phyloP scores from a whole-genome alignment of 2,888 invertebrate genomes.

The Lithophane socia region DNA sequence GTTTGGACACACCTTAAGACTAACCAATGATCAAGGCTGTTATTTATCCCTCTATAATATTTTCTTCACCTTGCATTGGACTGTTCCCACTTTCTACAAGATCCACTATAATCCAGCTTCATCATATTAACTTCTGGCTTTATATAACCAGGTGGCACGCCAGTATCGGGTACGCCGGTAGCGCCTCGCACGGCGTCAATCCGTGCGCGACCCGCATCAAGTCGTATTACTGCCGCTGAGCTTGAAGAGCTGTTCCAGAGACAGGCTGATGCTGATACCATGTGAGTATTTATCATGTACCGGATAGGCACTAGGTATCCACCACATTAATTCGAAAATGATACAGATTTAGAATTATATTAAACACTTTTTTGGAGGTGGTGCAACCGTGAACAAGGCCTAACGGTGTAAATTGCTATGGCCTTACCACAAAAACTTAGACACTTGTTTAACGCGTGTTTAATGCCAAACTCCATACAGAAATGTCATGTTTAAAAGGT shows the following conservation, averaged over 20 bases:
- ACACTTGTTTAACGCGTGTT: no score
- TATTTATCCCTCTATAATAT: no score
- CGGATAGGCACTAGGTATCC: neutral
- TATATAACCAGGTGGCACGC: constrained; percentile 78
- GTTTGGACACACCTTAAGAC: no score
- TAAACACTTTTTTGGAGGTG: neutral
- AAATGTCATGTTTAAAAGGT: no score
- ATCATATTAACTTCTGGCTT: neutral
- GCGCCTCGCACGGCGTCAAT: constrained; percentile 97
- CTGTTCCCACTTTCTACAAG: neutral
- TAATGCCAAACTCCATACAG: no score
- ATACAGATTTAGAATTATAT: neutral
- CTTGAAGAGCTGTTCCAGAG: constrained; percentile 98
- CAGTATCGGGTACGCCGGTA: constrained; percentile 91
- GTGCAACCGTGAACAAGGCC: neutral
- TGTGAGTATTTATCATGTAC: constrained; percentile 62
- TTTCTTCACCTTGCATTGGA: no score
- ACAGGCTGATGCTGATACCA: constrained; percentile 92
- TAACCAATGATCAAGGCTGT: no score
- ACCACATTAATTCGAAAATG: neutral
- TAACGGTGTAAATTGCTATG: neutral
- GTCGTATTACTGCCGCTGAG: constrained; percentile 97
- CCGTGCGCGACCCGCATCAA: constrained; percentile 96
- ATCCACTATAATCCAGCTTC: neutral
- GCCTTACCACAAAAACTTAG: no score